Conservation (phyloP, 2,113 vertebrate genomes). For the Sceloporus tristichus region DNA sequence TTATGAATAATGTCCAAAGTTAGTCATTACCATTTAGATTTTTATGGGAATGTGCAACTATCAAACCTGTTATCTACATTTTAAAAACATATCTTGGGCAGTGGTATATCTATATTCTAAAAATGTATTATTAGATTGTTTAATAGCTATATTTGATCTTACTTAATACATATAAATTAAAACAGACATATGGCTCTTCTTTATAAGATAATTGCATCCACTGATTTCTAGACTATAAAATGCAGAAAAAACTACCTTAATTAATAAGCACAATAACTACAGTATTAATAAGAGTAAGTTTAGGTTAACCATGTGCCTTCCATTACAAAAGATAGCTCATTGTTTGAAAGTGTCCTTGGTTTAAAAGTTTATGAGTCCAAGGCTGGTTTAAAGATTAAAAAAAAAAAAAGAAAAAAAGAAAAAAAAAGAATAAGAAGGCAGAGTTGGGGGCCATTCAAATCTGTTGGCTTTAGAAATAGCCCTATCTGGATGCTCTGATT, state of each 20-base stretch:
- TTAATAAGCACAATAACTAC: conserved; percentile 16
- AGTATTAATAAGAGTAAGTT: too few species aligned
- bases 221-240: conserved; percentile 67
- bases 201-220: conserved; percentile 68
- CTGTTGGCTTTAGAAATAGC: too few species aligned
- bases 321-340: background rate
- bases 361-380: too few species aligned
- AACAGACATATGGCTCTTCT: conserved; percentile 31
- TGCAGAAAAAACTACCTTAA: conserved; percentile 52
- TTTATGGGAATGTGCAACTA: background rate
- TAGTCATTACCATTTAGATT: background rate
- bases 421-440: too few species aligned
- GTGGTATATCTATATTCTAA: background rate
- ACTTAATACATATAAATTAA: background rate
- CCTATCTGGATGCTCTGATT: too few species aligned
- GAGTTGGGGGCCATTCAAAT: too few species aligned
- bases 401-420: too few species aligned
- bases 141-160: background rate
- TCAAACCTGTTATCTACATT: background rate
- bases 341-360: too few species aligned
- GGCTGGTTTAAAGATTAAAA: too few species aligned
- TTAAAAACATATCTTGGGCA: background rate
- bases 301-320: background rate
- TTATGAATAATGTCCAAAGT: background rate
- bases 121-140: background rate